These are phyloP conservation scores for Ormyrus nitidulus DNA, from an alignment of 2,888 invertebrate species.

Conservation along the genomic window DNA sequence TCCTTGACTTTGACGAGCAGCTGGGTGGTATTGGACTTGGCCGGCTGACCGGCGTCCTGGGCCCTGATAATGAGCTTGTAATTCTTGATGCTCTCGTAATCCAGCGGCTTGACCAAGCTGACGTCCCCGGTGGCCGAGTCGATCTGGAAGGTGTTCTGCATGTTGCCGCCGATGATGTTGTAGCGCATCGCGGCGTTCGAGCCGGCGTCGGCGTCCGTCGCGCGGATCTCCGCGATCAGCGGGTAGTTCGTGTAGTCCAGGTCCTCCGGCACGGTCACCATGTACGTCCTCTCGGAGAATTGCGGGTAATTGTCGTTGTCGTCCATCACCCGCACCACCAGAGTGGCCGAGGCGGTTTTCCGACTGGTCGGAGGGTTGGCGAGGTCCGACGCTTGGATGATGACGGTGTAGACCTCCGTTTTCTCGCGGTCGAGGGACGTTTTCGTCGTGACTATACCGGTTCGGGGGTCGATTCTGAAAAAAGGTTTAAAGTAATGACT, in stretches of 20 bases:
- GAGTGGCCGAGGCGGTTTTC: conserved; percentile 88
- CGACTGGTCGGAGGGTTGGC: conserved; percentile 87
- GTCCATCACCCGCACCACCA: conserved; percentile 88
- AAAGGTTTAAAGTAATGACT: no score
- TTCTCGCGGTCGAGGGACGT: conserved; percentile 91
- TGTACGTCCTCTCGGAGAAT: conserved; percentile 92
- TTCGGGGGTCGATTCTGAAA: conserved; percentile 80
- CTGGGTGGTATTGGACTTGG: conserved; percentile 95
- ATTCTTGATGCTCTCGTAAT: conserved; percentile 90
- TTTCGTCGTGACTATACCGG: conserved; percentile 90
- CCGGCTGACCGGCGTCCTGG: conserved; percentile 96
- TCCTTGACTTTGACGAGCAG: conserved; percentile 94
- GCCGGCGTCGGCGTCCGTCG: conserved; percentile 94
- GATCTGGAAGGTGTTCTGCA: conserved; percentile 94
- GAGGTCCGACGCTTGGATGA: conserved; percentile 91
- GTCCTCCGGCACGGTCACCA: conserved; percentile 92
- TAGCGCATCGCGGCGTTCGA: conserved; percentile 95
- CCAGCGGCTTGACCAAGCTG: conserved; percentile 89
- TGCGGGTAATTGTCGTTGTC: conserved; percentile 97
- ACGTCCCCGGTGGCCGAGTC: conserved; percentile 95
- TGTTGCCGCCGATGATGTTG: conserved; percentile 96
- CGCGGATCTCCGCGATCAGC: conserved; percentile 88
- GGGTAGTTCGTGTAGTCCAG: conserved; percentile 90
- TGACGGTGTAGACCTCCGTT: conserved; percentile 88
- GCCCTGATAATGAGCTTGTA: conserved; percentile 94